Evolutionary conservation across 2,113 vertebrate genomes (phyloP).

Genomic region (Myocastor coypus): DNA sequence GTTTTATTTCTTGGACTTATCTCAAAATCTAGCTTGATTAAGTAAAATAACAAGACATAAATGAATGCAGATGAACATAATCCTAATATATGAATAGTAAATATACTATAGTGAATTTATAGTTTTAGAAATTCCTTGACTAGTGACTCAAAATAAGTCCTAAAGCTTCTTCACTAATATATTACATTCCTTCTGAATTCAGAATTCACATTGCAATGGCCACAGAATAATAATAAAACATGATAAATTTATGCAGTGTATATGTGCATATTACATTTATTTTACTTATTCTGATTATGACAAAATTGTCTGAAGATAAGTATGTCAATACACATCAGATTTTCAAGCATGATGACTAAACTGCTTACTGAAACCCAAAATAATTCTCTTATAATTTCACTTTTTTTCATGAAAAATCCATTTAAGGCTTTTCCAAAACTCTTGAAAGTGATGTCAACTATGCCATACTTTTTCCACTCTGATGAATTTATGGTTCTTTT

Average conservation of each 20-base stretch:
- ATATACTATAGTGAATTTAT: background rate
- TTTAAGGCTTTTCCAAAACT: constrained; percentile 22
- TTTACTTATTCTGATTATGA: constrained; percentile 17
- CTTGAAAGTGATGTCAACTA: constrained; percentile 47
- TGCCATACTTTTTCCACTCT: constrained; percentile 1
- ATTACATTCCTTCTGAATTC: background rate
- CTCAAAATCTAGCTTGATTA: constrained; percentile 6
- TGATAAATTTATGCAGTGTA: background rate
- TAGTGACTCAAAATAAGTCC: background rate
- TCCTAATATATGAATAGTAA: background rate
- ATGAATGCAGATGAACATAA: constrained; percentile 36
- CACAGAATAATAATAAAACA: background rate
- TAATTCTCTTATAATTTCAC: background rate
- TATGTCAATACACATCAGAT: background rate
- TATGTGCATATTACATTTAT: background rate
- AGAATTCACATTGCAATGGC: background rate
- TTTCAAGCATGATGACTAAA: background rate
- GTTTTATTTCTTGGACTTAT: constrained; percentile 2
- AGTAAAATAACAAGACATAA: constrained; percentile 31
- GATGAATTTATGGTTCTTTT: background rate
- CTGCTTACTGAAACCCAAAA: background rate
- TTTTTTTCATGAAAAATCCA: background rate
- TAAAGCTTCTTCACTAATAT: background rate
- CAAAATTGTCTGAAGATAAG: constrained; percentile 19
- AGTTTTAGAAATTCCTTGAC: background rate